These are phyloP conservation scores for Coenonympha arcania DNA, from an alignment of 2,888 invertebrate genomes.

Conservation along the genomic window DNA sequence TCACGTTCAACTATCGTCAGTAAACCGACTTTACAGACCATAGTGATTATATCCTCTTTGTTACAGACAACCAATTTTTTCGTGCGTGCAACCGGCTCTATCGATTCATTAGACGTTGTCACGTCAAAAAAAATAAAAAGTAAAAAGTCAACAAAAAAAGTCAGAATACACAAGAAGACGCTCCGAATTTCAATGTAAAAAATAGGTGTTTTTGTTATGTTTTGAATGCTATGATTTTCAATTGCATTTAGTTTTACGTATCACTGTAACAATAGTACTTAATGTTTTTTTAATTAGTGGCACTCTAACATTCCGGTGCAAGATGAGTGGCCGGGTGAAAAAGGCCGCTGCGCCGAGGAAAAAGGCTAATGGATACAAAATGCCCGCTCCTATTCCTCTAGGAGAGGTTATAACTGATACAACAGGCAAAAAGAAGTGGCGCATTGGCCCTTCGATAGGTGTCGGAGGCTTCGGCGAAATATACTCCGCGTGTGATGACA, in stretches of 20 bases:
- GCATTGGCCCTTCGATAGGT: constrained; percentile 89
- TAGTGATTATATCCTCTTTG: no score
- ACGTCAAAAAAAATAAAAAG: no score
- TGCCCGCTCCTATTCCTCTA: constrained; percentile 81
- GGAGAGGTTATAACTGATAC: constrained; percentile 85
- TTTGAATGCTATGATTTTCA: neutral
- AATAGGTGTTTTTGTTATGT: neutral
- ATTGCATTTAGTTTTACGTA: neutral
- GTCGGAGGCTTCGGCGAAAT: constrained; percentile 96
- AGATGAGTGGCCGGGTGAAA: constrained; percentile 54
- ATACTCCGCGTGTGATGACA: constrained; percentile 82
- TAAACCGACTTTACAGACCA: no score
- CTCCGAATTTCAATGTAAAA: neutral
- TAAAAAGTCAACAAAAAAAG: no score
- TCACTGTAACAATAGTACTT: neutral
- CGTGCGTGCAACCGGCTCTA: no score
- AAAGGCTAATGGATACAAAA: constrained; percentile 66
- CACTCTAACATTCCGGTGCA: constrained; percentile 11
- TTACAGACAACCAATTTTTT: no score
- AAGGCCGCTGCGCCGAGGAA: constrained; percentile 58
- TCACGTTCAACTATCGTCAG: no score
- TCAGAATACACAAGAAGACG: neutral
- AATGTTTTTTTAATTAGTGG: constrained; percentile 4
- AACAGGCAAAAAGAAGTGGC: constrained; percentile 85
- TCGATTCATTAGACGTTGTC: no score